Evolutionary conservation across 2,797 vertebrate genomes (phyloP), one percentile per base, ranked within the genome.

Genomic region (Crypturellus tataupa): DNA sequence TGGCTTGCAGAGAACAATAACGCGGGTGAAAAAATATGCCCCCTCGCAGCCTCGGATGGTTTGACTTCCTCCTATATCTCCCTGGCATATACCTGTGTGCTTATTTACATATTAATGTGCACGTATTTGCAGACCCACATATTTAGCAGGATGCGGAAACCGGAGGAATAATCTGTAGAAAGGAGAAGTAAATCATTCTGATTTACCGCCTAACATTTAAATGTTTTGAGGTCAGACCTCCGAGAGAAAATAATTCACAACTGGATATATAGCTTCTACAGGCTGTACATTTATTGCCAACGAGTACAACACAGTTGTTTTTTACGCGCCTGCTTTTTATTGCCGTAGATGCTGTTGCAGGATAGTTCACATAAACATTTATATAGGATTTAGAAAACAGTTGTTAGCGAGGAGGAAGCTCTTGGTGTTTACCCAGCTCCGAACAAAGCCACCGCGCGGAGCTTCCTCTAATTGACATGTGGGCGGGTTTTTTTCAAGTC

Each of bases 391-490:
- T 96, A 93, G 97, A 98, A 98, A 98, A 98, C 97, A 98, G 97
- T 98, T 96, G 97, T 97, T 98, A 98, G 96, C 69, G 95, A 98
- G 97, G 97, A 98, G 97, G 98, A 98, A 98, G 97, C 97, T 96
- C 94, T 95, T 95, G 97, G 95, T 98, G 97, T 98, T 98, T 98
- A 98, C 97, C 98, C 97, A 98, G 97, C 96, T 93, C 95, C n/a
- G 97, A 98, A 98, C 98, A 98, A 98, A 98, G 98, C 97, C 96
- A 97, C 96, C 75, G 95, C 75, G 88, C 94, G 12, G 87, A 58
- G 97, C 97, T 98, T 98, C 98, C 97, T 93, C 98, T 98, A 98
- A 98, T 98, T 98, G 98, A 98, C 97, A 97, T 96, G 98, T 98
- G 98, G 98, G 98, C 92, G 98, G 97, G 97, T 96, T 97, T 97